Evolutionary conservation across 2,888 invertebrate species (phyloP), one percentile per base, ranked within the genome.

Genomic region (Lasioglossum oenotherae): DNA sequence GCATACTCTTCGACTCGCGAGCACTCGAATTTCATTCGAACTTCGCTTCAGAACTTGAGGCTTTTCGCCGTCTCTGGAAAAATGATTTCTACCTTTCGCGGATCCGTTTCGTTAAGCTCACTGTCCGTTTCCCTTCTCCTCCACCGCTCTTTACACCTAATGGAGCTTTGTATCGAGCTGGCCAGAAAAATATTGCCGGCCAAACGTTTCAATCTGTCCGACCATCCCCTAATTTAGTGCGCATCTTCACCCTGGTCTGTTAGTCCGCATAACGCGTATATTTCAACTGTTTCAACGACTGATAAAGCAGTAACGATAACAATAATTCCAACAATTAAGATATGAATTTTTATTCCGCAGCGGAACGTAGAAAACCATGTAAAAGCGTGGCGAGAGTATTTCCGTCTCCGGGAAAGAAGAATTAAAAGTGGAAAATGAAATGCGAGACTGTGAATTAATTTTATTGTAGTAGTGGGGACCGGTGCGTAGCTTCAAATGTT

Each of bases 11-110:
- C 81, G 76, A 38, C 83, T 81, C 71, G 88, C 82, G 88, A 84
- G 60, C 78, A 79, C 86, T 89, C 75, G 80, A 90, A 87, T 78
- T 79, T 82, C 79, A 44, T 88, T 80, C 82, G 77, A 88, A 73
- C 80, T 74, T 75, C 44, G 69, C 69, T 72, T 44, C 69, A 27
- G 38, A n/a, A 23, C 35, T n/a, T 41, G n/a, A 23, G 31, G 4
- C 72, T 72, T 73, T 60, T 72, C 27, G 14, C 44, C 23, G 31
- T 72, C 71, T 27, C 57, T 12, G 31, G 67, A 41, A 76, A 69
- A 76, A 76, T 79, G 53, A 69, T 85, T 79, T 79, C 14, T 16
- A 14, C n/a, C 16, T 10, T 10, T 16, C 14, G 5, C 6, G 6
- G 60, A 38, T 12, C 23, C 38, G 31, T 23, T 74, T 49, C 27